Evolutionary conservation across 1,140 invertebrate species (phyloP), one percentile per base, ranked within the genome.

Genomic region (Holcopasites calliopsidis): DNA sequence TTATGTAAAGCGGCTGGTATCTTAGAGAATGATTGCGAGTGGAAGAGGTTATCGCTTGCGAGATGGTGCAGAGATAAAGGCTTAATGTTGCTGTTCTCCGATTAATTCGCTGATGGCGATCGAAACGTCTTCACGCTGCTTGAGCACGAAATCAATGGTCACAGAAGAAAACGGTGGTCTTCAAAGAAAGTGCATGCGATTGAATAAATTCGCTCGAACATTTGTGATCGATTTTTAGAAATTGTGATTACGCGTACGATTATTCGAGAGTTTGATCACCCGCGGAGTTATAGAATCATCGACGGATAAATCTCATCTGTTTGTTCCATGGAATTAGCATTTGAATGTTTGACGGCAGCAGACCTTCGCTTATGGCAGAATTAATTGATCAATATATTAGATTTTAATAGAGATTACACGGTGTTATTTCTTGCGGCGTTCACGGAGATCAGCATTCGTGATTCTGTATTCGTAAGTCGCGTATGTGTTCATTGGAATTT

Each of bases 1-100:
- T 73, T 73, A 73, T 73, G 71, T 64, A 73, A 73, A 73, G 38
- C 71, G 61, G 28, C 18, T n/a, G 33, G n/a, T 72, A 47, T 72
- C 69, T 57, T n/a, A n/a, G n/a, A n/a, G n/a, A n/a, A n/a, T n/a
- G n/a, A n/a, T n/a, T 40, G 38, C 54, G 54, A 18, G 62, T 26
- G 57, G 62, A 75, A 58, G 50, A 68, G n/a, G n/a, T 69, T 49
- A 66, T 66, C 28, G n/a, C n/a, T n/a, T n/a, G 40, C 50, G 11
- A 13, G 61, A 68, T 68, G 52, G 31, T 23, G 26, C 4, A 7
- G 23, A 31, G 72, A 75, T 75, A 69, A 74, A 6, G 31, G 42
- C 10, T 38, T 31, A 58, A 65, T 40, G 42, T 28, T 42, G 47
- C 26, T 38, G 61, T 71, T 54, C 38, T 65, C 8, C 33, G 55